Evolutionary conservation across 1,140 invertebrate species (phyloP).

Genomic region (Lithobius niger): DNA sequence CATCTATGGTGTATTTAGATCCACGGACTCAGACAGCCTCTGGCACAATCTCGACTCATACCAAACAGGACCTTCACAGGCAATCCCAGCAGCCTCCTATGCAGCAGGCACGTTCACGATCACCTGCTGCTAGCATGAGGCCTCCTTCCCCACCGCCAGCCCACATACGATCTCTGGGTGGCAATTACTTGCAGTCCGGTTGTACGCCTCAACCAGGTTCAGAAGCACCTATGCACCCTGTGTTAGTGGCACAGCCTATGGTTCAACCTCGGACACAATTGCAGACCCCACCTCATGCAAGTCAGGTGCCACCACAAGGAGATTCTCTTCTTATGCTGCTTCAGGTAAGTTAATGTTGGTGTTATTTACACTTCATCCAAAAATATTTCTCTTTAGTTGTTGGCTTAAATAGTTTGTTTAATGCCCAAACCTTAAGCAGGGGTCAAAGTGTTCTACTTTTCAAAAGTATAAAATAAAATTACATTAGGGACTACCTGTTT

Average conservation of each 20-base stretch:
- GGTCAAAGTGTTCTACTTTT: no score
- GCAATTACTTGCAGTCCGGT: conserved; percentile 1
- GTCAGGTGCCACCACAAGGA: conserved; percentile 56
- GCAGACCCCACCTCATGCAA: conserved; percentile 52
- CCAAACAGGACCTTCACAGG: background rate
- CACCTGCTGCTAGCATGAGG: background rate
- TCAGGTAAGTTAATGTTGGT: no score
- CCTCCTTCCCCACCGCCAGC: conserved; percentile 9
- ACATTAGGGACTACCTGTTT: no score
- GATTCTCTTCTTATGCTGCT: conserved; percentile 63
- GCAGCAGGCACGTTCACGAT: background rate
- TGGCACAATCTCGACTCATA: background rate
- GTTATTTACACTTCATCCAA: no score
- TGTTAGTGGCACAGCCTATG: conserved; percentile 23
- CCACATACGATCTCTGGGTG: background rate
- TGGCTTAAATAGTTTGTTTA: no score
- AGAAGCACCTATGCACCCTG: conserved; percentile 12
- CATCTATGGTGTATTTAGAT: background rate
- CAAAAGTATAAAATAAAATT: no score
- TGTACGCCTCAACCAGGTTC: conserved; percentile 19
- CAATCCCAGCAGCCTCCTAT: background rate
- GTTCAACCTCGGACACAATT: conserved; percentile 40
- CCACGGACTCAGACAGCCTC: background rate
- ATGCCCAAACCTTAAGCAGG: no score
- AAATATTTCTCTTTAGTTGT: no score